phyloP scores from a whole-genome alignment of 2,888 invertebrate species.

The Elegia similella region DNA sequence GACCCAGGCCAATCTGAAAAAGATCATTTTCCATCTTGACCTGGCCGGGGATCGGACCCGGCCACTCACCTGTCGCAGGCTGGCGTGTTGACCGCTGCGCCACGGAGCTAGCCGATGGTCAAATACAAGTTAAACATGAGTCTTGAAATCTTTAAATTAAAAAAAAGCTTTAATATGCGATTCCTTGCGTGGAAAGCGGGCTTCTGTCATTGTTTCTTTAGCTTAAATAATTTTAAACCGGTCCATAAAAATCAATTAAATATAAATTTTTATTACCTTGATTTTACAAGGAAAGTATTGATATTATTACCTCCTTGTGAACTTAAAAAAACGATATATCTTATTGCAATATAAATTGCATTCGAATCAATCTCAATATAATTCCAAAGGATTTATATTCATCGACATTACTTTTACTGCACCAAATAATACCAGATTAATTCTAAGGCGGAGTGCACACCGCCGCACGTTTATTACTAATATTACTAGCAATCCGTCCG shows the following conservation, averaged over 20 bases:
- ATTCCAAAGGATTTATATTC: not conserved
- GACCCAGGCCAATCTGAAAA: too few relatives aligned
- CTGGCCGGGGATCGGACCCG: too few relatives aligned
- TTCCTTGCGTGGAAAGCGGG: too few relatives aligned
- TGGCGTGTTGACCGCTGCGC: too few relatives aligned
- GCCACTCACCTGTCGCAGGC: too few relatives aligned
- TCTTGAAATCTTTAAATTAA: too few relatives aligned
- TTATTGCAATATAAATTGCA: constrained; percentile 1
- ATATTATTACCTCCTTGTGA: not conserved
- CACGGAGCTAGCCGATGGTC: not conserved
- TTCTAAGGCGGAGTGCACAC: constrained; percentile 2
- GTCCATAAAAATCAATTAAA: too few relatives aligned
- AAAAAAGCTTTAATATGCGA: too few relatives aligned
- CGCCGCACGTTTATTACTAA: constrained; percentile 38
- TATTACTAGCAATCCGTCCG: constrained; percentile 53
- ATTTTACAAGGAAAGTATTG: not conserved
- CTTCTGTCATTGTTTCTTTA: too few relatives aligned
- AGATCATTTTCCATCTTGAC: too few relatives aligned
- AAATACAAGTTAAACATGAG: too few relatives aligned
- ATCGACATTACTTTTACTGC: not conserved
- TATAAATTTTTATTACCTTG: not conserved
- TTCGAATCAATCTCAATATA: constrained; percentile 4
- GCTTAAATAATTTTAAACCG: too few relatives aligned
- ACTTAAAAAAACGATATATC: not conserved
- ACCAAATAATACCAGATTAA: not conserved